A percentile compares a stretch with the other conserved stretches of the same genome.
phyloP scores from a whole-genome alignment of 37 sponge, comb jelly and placozoan genomes.

The Cliona cf. orientalis region DNA sequence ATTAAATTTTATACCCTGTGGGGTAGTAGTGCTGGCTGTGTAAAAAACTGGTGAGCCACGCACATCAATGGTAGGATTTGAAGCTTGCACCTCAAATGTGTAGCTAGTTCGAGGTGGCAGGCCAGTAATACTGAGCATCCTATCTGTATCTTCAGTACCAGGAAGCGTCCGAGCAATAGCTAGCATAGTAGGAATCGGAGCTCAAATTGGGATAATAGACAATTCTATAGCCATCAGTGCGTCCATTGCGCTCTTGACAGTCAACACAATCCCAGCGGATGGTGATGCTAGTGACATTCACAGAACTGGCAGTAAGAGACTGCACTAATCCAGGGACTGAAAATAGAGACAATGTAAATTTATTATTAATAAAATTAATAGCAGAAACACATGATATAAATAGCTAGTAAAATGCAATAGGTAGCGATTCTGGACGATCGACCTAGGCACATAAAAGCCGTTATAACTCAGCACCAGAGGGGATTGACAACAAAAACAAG shows the following conservation, averaged over 20 bases:
- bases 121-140: slow-evolving; percentile 1
- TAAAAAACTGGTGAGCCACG: background rate
- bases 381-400: too few relatives aligned
- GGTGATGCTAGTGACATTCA: slow-evolving; percentile 4
- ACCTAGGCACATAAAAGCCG: too few relatives aligned
- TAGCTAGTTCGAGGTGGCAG: slow-evolving; percentile 20
- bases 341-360: slow-evolving; percentile 4
- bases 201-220: too few relatives aligned
- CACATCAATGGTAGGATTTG: background rate
- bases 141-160: background rate
- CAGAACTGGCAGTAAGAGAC: background rate
- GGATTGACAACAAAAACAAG: too few relatives aligned
- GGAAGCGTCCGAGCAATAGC: too few relatives aligned
- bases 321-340: slow-evolving; percentile 7
- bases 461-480: too few relatives aligned
- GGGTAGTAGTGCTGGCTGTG: background rate
- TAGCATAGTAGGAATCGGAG: too few relatives aligned
- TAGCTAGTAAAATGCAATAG: too few relatives aligned
- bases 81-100: background rate
- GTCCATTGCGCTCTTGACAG: slow-evolving; percentile 15
- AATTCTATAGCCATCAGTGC: too few relatives aligned
- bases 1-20: background rate
- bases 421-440: too few relatives aligned
- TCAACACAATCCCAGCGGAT: slow-evolving; percentile 10
- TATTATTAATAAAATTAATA: background rate